Evolutionary conservation across 2,888 invertebrate species (phyloP).

Genomic region (Lapara coniferarum): DNA sequence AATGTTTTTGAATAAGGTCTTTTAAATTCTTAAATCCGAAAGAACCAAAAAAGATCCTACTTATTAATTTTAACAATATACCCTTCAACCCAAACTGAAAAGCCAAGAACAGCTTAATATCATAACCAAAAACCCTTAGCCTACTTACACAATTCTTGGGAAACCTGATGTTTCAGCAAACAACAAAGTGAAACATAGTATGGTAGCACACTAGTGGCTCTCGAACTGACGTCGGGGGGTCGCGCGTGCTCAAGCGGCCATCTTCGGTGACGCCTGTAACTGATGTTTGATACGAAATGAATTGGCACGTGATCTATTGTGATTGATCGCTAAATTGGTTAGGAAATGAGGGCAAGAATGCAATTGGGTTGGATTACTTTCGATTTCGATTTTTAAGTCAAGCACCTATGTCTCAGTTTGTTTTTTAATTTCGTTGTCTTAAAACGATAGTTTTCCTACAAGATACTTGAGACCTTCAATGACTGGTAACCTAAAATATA

Average conservation of each 20-base stretch:
- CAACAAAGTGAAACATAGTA: slow-evolving; percentile 11
- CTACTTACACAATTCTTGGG: neutral
- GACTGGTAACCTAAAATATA: no score
- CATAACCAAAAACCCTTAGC: neutral
- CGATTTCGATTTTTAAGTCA: no score
- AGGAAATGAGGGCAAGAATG: neutral
- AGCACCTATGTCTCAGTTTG: no score
- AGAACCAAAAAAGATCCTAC: no score
- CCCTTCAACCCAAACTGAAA: neutral
- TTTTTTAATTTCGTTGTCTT: no score
- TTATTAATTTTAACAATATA: neutral
- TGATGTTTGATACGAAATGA: slow-evolving; percentile 32
- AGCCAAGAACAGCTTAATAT: neutral
- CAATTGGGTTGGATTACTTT: neutral
- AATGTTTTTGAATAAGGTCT: no score
- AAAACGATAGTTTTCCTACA: no score
- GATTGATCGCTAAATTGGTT: slow-evolving; percentile 2
- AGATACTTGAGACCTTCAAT: no score
- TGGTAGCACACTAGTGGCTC: slow-evolving; percentile 14
- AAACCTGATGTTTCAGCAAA: neutral
- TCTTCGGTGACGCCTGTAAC: slow-evolving; percentile 31
- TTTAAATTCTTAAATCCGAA: no score
- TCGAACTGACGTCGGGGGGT: slow-evolving; percentile 20
- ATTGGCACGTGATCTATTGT: slow-evolving; percentile 24
- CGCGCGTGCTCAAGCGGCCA: slow-evolving; percentile 38